Evolutionary conservation across 2,888 invertebrate genomes (phyloP), one percentile per base, ranked within the genome.

Genomic region (Pardosa pseudoannulata): DNA sequence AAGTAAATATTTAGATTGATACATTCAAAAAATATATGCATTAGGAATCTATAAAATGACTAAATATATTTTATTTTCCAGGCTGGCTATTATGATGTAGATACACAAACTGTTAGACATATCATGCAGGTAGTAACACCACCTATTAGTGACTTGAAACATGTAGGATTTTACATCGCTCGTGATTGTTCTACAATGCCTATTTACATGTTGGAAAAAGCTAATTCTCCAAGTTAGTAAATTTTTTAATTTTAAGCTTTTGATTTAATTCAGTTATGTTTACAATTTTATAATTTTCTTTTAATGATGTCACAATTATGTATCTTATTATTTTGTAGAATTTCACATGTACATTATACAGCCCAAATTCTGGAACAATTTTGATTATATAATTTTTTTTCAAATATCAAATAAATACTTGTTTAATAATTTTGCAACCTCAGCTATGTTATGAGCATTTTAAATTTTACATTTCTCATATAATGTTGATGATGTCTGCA

Each of bases 91-190:
- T 96, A 96, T 91, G 94, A 95, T 90, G 96, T 97, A 68, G 95
- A 97, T 91, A 96, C 96, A 64, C 93, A 94, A 89, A 94, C 95
- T 89, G 94, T 97, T 65, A 93, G 95, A 87, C 94, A 94, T 90
- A 94, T 94, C 50, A 95, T 96, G 94, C 93, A 94, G 76, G 96
- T 97, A 1, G 93, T 95, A 28, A 92, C 93, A 72, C 96, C 96
- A 1, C 94, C 95, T 16, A 92, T 96, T 72, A 93, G 93, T 23
- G 94, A 95, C 83, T 91, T 92, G 67, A 93, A 93, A 23, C 92
- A 92, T 88, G 93, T 95, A 86, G 96, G 96, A 23, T 92, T 93
- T 86, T 95, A 94, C 90, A 96, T 96, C 90, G 93, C 94, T 87
- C 93, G 93, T 41, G 95, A 95, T 91, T 97, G 97, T 91, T 92